Evolutionary conservation across 2,113 vertebrate genomes (phyloP).

Genomic region (Cyphomyrus plagiostoma): DNA sequence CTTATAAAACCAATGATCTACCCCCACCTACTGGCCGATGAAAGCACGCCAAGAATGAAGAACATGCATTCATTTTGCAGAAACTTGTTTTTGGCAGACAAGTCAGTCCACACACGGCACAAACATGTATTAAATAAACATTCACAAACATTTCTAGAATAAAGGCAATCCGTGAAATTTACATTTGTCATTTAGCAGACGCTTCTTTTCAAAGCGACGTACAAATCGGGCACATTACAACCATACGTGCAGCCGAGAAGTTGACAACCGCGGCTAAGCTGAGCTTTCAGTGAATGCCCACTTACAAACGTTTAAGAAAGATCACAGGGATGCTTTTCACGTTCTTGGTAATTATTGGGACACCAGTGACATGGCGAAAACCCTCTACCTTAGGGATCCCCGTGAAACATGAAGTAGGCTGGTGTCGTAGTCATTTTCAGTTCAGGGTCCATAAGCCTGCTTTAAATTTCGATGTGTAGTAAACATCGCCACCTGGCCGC

Average conservation of each 20-base stretch:
- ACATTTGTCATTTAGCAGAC: background rate
- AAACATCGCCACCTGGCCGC: background rate
- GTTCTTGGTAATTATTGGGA: background rate
- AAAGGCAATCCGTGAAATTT: background rate
- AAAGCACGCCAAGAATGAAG: background rate
- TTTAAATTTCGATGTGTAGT: background rate
- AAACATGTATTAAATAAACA: background rate
- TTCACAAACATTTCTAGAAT: background rate
- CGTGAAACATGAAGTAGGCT: background rate
- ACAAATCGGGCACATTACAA: background rate
- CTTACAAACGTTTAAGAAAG: background rate
- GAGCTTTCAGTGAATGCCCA: background rate
- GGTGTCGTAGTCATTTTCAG: background rate
- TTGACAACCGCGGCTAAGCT: background rate
- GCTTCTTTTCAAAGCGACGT: background rate
- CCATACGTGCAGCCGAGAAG: background rate
- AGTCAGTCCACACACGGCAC: background rate
- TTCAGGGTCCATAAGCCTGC: background rate
- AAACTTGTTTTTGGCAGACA: background rate
- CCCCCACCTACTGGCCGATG: constrained; percentile 38
- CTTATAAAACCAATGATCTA: constrained; percentile 1
- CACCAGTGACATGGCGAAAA: background rate
- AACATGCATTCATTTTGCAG: background rate
- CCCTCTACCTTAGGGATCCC: background rate
- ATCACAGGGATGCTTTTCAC: background rate